Percentiles rank a stretch among this genome's conserved stretches.
Evolutionary conservation across 2,888 invertebrate species (phyloP).

Genomic region (Rhimphoctona megacephalus): DNA sequence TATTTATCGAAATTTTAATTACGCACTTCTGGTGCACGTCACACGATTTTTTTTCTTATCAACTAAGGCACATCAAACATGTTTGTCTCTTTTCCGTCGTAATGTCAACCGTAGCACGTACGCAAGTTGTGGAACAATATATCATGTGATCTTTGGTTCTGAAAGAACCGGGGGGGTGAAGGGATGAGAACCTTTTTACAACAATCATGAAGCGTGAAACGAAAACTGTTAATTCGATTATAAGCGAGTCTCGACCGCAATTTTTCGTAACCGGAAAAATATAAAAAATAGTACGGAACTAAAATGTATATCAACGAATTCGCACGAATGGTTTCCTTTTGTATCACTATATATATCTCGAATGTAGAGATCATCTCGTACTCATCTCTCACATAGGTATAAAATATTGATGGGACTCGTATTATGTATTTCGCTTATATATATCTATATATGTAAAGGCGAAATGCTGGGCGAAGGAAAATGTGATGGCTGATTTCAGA

Average conservation of each 20-base stretch:
- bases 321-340: not conserved
- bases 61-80: constrained; percentile 20
- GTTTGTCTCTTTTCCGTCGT: constrained; percentile 27
- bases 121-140: constrained; percentile 34
- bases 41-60: constrained; percentile 7
- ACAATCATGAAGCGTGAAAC: not conserved
- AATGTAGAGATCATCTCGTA: constrained; percentile 9
- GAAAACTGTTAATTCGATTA: constrained; percentile 9
- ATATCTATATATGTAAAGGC: constrained; percentile 24
- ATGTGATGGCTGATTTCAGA: constrained; percentile 44
- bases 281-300: not conserved
- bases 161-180: constrained; percentile 1
- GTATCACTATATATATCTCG: not conserved
- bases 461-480: constrained; percentile 12
- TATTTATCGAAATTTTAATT: constrained; percentile 38
- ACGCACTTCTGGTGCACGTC: constrained; percentile 32
- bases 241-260: not conserved
- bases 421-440: constrained; percentile 10
- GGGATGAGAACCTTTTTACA: not conserved
- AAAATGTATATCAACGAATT: not conserved
- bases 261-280: not conserved
- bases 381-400: constrained; percentile 15
- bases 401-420: not conserved
- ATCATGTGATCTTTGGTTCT: constrained; percentile 6
- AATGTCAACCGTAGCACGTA: constrained; percentile 37